Conservation (phyloP, 2,113 vertebrate genomes). For the Nasalis larvatus region DNA sequence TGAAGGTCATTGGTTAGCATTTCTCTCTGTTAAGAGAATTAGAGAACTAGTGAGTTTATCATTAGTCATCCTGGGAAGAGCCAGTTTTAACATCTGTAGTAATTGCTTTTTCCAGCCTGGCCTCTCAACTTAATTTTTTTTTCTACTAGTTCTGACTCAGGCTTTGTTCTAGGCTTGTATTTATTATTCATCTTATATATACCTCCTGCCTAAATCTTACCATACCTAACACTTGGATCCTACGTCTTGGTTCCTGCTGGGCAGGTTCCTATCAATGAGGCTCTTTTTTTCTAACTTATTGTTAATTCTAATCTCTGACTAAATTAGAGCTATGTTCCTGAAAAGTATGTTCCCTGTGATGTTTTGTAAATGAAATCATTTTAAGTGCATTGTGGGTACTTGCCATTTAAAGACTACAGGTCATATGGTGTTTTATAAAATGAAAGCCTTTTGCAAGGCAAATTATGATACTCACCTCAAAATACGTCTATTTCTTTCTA, state of each 20-base stretch:
- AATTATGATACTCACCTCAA: neutral
- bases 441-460: neutral
- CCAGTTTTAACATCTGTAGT: neutral
- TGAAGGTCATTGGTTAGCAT: neutral
- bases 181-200: neutral
- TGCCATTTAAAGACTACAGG: neutral
- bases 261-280: neutral
- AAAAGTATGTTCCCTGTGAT: neutral
- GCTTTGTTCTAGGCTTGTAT: neutral
- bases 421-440: neutral
- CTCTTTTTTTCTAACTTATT: neutral
- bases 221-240: neutral
- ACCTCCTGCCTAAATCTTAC: neutral
- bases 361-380: neutral
- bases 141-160: neutral
- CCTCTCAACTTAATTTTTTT: neutral
- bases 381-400: neutral
- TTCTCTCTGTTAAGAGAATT: neutral
- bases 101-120: neutral
- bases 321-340: neutral
- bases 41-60: neutral
- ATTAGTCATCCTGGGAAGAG: neutral
- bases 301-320: neutral
- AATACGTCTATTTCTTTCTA: neutral
- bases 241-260: neutral